phyloP scores from a whole-genome alignment of 2,888 invertebrate genomes.

The Drosophila mettleri region DNA sequence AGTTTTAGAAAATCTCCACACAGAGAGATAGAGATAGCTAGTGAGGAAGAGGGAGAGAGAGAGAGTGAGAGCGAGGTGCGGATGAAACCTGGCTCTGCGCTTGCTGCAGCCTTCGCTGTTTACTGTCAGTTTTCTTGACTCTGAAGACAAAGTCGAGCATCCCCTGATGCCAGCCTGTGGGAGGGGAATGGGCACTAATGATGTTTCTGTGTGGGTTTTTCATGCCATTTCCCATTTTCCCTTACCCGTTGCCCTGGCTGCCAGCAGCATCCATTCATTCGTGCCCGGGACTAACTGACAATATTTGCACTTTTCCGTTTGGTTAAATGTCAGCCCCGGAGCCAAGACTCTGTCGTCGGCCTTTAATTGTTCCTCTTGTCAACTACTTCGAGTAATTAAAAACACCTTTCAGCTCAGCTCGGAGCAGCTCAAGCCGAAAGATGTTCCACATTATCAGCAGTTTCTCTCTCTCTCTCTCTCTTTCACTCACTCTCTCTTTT shows the following conservation, averaged over 20 bases:
- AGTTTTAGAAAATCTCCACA: conserved; percentile 68
- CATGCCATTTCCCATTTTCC: conserved; percentile 11
- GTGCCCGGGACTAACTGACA: conserved; percentile 48
- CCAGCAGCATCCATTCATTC: conserved; percentile 7
- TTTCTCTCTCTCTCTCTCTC: background rate
- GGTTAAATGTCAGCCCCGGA: conserved; percentile 69
- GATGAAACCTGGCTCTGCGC: background rate
- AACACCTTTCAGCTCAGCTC: conserved; percentile 80
- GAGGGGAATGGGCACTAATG: conserved; percentile 61
- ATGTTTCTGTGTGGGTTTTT: conserved; percentile 77
- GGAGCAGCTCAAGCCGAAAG: conserved; percentile 19
- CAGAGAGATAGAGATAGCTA: too few species aligned
- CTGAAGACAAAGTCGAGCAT: conserved; percentile 60
- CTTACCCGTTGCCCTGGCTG: conserved; percentile 1
- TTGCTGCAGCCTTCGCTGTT: conserved; percentile 46
- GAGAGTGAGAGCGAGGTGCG: background rate
- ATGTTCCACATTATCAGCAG: conserved; percentile 20
- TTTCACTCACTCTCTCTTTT: background rate
- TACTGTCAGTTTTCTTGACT: conserved; percentile 54
- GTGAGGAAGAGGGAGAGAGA: background rate
- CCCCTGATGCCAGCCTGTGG: conserved; percentile 29
- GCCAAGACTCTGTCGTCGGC: conserved; percentile 33
- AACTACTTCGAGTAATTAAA: conserved; percentile 81
- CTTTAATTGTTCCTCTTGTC: conserved; percentile 73
- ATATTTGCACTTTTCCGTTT: conserved; percentile 81